These are phyloP conservation scores for Trogon melanurus DNA, from an alignment of 2,113 vertebrate species.

Conservation along the genomic window DNA sequence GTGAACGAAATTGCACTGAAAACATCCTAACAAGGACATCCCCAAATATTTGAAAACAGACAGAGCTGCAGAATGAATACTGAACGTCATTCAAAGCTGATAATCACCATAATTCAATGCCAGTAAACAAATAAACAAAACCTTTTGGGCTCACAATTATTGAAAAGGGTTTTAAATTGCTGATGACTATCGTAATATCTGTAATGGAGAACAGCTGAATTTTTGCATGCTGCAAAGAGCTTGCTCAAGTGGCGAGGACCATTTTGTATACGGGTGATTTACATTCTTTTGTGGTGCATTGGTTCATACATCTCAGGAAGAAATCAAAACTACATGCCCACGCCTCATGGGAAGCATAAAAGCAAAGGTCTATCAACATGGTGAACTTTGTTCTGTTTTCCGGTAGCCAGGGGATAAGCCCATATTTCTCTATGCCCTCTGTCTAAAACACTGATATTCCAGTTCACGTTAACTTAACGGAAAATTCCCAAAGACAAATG, in stretches of 20 bases:
- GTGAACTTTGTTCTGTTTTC: not conserved
- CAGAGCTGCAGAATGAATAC: constrained; percentile 46
- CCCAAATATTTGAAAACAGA: constrained; percentile 55
- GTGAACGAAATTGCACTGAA: constrained; percentile 37
- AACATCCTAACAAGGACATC: constrained; percentile 51
- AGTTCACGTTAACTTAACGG: not conserved
- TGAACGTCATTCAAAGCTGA: constrained; percentile 55
- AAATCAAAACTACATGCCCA: not conserved
- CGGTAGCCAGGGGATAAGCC: not conserved
- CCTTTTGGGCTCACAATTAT: constrained; percentile 53
- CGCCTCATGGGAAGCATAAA: not conserved
- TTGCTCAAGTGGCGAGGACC: not conserved
- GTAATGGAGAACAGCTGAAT: constrained; percentile 70
- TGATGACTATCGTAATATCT: constrained; percentile 48
- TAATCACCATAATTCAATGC: constrained; percentile 53
- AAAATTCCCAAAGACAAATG: not conserved
- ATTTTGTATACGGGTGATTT: not conserved
- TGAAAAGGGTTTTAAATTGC: constrained; percentile 52
- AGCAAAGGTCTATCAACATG: not conserved
- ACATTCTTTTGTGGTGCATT: not conserved
- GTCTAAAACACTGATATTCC: not conserved
- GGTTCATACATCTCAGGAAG: not conserved
- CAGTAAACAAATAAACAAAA: constrained; percentile 68
- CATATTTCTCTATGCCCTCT: not conserved
- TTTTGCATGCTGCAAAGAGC: constrained; percentile 17